phyloP scores from a whole-genome alignment of 2,113 vertebrate species.

The Entelurus aequoreus region DNA sequence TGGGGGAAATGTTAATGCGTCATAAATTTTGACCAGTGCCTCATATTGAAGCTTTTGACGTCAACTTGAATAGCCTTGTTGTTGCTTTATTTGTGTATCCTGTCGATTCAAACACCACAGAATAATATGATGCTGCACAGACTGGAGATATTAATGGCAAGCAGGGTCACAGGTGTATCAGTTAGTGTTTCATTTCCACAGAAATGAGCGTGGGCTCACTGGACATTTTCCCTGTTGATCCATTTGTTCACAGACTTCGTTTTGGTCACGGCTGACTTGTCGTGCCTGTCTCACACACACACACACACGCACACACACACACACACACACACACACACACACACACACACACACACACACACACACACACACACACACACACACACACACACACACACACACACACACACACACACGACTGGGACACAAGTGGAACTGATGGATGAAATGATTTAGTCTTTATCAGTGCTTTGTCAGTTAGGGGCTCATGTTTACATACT shows the following conservation, averaged over 20 bases:
- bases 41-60: not conserved
- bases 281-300: not conserved
- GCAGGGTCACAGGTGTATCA: not conserved
- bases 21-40: not conserved
- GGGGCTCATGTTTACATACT: not conserved
- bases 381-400: too few species aligned
- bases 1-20: not conserved
- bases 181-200: not conserved
- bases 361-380: too few species aligned
- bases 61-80: not conserved
- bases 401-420: not conserved
- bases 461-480: not conserved
- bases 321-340: too few species aligned
- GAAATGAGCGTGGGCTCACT: not conserved
- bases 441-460: not conserved
- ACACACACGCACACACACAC: too few species aligned
- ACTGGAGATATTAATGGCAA: not conserved
- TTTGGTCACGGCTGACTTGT: not conserved
- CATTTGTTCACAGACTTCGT: not conserved
- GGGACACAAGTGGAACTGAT: not conserved
- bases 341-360: too few species aligned
- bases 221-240: not conserved
- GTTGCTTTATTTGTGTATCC: not conserved
- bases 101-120: not conserved
- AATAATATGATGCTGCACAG: not conserved